Evolutionary conservation across 2,888 invertebrate genomes (phyloP).

Genomic region (Smittia aterrima): DNA sequence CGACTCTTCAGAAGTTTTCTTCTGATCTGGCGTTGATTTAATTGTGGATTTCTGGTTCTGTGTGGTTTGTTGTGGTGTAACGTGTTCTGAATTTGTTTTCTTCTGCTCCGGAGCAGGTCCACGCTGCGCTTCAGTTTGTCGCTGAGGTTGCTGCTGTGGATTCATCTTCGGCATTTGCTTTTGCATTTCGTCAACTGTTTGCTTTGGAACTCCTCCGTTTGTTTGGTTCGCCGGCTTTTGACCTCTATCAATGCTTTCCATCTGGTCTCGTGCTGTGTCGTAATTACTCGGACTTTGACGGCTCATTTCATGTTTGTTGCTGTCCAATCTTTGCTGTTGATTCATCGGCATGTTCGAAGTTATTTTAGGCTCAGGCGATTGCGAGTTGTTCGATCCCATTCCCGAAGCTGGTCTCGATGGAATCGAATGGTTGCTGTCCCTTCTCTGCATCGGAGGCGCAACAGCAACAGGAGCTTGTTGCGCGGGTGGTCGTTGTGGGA

Average conservation of each 20-base stretch:
- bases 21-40: background rate
- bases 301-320: background rate
- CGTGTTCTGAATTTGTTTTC: background rate
- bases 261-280: slow-evolving; percentile 1
- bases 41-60: background rate
- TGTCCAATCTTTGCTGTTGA: slow-evolving; percentile 5
- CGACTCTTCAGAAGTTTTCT: background rate
- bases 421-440: slow-evolving; percentile 42
- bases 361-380: slow-evolving; percentile 34
- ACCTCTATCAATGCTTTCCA: background rate
- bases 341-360: background rate
- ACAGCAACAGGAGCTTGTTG: background rate
- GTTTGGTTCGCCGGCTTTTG: slow-evolving; percentile 19
- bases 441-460: slow-evolving; percentile 4
- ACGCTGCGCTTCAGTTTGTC: background rate
- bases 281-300: background rate
- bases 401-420: slow-evolving; percentile 44
- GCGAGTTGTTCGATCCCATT: slow-evolving; percentile 43
- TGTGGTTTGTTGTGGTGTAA: background rate
- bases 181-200: background rate
- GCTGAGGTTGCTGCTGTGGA: background rate
- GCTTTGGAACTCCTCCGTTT: background rate
- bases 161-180: background rate
- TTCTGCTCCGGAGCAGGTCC: background rate
- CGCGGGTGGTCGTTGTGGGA: background rate